Evolutionary conservation across 2,797 vertebrate genomes (phyloP).

Genomic region (Chelidonichthys spinosus): DNA sequence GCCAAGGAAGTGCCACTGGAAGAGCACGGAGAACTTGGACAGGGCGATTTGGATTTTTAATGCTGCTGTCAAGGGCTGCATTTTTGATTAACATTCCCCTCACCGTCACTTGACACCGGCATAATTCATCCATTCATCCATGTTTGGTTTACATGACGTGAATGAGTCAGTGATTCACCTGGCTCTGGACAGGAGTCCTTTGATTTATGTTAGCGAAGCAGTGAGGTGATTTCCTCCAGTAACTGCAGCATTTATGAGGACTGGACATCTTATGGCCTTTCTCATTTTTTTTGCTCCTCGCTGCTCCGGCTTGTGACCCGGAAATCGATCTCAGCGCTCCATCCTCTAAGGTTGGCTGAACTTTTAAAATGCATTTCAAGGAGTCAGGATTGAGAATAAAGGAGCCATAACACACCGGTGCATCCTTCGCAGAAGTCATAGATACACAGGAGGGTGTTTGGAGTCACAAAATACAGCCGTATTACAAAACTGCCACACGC

Average conservation of each 20-base stretch:
- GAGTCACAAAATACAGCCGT: no score
- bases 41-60: constrained; percentile 37
- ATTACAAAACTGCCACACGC: no score
- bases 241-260: constrained; percentile 3
- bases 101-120: constrained; percentile 14
- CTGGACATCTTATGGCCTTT: background rate
- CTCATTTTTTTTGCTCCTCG: no score
- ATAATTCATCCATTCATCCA: constrained; percentile 27
- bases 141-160: constrained; percentile 18
- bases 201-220: constrained; percentile 19
- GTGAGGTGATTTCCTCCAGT: constrained; percentile 9
- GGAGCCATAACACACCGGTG: no score
- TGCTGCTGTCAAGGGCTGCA: constrained; percentile 30
- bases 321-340: no score
- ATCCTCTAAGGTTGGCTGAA: no score
- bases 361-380: no score
- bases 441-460: no score
- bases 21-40: constrained; percentile 39
- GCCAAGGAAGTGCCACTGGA: constrained; percentile 60
- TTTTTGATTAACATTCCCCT: constrained; percentile 24
- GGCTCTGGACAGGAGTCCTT: background rate
- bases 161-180: constrained; percentile 34
- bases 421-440: no score
- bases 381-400: no score
- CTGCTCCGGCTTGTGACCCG: no score